Conservation (phyloP, 2,888 invertebrate species). For the Deladenus siricidicola region DNA sequence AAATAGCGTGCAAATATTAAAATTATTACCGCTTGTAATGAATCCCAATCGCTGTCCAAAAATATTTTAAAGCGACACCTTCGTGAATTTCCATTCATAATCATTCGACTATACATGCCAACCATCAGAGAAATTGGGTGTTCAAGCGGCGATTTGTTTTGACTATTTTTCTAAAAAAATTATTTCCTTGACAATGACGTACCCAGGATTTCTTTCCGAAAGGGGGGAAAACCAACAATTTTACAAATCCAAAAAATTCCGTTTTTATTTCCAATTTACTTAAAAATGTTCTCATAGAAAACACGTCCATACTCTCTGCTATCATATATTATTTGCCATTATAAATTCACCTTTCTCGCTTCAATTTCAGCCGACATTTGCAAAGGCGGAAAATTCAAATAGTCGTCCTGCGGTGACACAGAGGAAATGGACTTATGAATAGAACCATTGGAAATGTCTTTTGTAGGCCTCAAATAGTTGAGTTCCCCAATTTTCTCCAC, state of each 20-base stretch:
- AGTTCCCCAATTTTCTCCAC: slow-evolving; percentile 26
- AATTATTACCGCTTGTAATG: not conserved
- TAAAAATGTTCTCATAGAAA: too few species aligned
- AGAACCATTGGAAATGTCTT: not conserved
- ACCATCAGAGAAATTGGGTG: slow-evolving; percentile 20
- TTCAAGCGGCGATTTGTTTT: slow-evolving; percentile 14
- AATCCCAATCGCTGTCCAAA: slow-evolving; percentile 30
- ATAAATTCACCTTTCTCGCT: slow-evolving; percentile 14
- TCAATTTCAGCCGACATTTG: slow-evolving; percentile 15
- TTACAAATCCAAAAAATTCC: too few species aligned
- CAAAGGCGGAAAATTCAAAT: slow-evolving; percentile 14
- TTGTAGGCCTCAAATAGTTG: not conserved
- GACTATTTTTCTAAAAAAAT: slow-evolving; percentile 23
- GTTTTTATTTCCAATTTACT: too few species aligned
- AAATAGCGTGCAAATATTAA: not conserved
- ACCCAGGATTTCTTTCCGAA: too few species aligned
- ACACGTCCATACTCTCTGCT: too few species aligned
- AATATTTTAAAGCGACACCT: slow-evolving; percentile 28
- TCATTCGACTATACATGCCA: slow-evolving; percentile 24
- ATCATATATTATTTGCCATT: too few species aligned
- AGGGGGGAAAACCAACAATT: too few species aligned
- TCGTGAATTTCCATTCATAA: slow-evolving; percentile 1
- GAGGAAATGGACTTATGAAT: not conserved
- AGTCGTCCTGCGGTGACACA: not conserved
- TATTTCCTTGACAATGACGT: too few species aligned